Base-by-base conservation (phyloP, 1,140 invertebrate species). In the Teleogryllus occipitalis region DNA sequence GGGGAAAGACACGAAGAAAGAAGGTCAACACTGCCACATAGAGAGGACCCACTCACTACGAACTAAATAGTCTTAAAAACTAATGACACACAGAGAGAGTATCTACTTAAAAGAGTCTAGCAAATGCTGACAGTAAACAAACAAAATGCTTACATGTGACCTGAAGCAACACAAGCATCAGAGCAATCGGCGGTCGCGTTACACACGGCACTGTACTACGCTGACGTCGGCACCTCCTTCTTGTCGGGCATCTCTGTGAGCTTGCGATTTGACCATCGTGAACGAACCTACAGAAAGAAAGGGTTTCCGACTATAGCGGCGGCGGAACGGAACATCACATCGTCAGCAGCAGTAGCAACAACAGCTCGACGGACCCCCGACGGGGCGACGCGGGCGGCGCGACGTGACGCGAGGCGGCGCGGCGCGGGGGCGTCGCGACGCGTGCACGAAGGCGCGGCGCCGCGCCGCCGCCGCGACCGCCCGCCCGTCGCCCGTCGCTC, bases 31-130 rank as follows among this genome's bases (percentile, higher is more conserved):
- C 54, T 65, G 54, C 54, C 54, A 65, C 10, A 14, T 14, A 65
- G 18, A 65, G 54, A 65, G 54, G 54, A 65, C 54, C 54, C 54
- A 65, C 54, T 10, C 54, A 65, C 54, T 65, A 65, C 54, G 10
- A 65, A 65, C 54, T 65, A 65, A 65, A 65, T 65, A 65, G 54
- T 65, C 54, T 65, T 65, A 65, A 65, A 65, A 65, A 65, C 54
- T 65, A 65, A 65, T 65, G 54, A 65, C 54, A 65, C 54, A 65
- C 54, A 65, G 54, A 65, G 54, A 65, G 54, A 65, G 54, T 65
- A 65, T 65, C 54, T 65, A 65, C 54, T 65, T 65, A 65, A 65
- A 65, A 65, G 54, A 65, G 54, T 65, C 54, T 65, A 65, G 54
- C 54, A 65, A 65, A 65, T 65, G 54, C 18, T 65, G 54, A 65